phyloP scores from a whole-genome alignment of 2,888 invertebrate genomes.

The Tryphoninae sp. region DNA sequence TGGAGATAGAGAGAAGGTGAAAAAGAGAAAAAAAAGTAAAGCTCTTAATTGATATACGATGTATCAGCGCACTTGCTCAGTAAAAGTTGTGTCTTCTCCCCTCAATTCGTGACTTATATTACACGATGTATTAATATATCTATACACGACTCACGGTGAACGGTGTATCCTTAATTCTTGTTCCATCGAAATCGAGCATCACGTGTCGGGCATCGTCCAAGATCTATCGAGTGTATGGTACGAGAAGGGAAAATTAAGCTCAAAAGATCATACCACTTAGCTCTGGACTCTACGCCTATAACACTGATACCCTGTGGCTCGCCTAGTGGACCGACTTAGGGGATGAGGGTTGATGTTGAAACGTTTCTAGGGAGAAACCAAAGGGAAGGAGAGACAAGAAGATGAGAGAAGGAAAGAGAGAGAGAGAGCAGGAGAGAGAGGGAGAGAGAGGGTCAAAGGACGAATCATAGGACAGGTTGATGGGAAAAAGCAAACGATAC shows the following conservation, averaged over 20 bases:
- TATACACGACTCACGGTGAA: not conserved
- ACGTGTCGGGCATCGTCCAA: conserved; percentile 71
- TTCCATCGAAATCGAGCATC: conserved; percentile 36
- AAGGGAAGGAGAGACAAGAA: conserved; percentile 34
- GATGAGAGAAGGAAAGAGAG: not conserved
- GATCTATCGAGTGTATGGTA: conserved; percentile 71
- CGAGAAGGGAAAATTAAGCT: conserved; percentile 67
- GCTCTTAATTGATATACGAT: not conserved
- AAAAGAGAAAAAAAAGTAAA: not conserved
- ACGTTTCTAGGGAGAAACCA: conserved; percentile 19
- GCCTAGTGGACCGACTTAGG: not conserved
- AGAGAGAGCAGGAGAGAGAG: not conserved
- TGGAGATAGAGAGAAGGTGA: not conserved
- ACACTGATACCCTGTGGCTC: conserved; percentile 19
- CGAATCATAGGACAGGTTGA: not conserved
- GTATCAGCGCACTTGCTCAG: not conserved
- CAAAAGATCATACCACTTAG: conserved; percentile 77
- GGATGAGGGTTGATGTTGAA: conserved; percentile 7
- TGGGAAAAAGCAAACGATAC: not conserved
- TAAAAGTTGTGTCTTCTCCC: not conserved
- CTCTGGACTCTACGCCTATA: conserved; percentile 53
- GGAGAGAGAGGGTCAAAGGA: not conserved
- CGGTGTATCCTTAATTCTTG: conserved; percentile 3
- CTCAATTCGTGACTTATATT: conserved; percentile 36
- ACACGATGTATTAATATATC: not conserved